phyloP scores from a whole-genome alignment of 2,113 vertebrate genomes.

The Corythornis cristatus region DNA sequence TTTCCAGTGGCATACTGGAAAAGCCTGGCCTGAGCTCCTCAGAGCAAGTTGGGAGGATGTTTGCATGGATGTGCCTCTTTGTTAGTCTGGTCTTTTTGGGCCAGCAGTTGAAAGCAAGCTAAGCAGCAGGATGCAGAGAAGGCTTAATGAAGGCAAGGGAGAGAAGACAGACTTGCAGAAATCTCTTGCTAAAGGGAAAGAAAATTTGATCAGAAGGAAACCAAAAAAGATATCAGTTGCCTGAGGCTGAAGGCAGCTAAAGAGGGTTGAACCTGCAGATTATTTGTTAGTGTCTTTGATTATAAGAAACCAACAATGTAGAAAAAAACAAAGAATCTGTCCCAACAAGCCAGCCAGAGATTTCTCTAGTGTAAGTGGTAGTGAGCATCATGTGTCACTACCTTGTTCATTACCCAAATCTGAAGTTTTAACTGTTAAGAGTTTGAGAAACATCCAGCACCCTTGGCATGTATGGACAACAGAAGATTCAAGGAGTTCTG shows the following conservation, averaged over 20 bases:
- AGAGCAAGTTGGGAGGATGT: neutral
- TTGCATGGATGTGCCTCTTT: neutral
- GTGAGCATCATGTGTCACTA: neutral
- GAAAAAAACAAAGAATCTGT: neutral
- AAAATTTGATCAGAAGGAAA: neutral
- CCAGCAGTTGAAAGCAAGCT: neutral
- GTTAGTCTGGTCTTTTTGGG: neutral
- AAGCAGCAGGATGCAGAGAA: neutral
- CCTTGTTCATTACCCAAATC: neutral
- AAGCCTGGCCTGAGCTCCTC: neutral
- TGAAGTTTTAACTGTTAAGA: neutral
- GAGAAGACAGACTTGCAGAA: neutral
- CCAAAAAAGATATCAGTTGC: neutral
- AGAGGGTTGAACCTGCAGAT: neutral
- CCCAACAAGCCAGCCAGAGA: neutral
- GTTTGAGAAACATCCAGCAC: neutral
- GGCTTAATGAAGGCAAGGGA: neutral
- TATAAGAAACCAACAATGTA: neutral
- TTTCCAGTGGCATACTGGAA: neutral
- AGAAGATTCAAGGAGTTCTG: neutral
- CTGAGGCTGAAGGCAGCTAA: neutral
- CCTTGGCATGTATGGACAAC: neutral
- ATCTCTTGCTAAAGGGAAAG: neutral
- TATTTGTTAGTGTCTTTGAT: neutral
- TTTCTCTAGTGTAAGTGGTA: neutral